These are phyloP conservation scores for Bergia puertoricense DNA, from an alignment of 92 coral and sea anemone genomes.

Conservation along the genomic window DNA sequence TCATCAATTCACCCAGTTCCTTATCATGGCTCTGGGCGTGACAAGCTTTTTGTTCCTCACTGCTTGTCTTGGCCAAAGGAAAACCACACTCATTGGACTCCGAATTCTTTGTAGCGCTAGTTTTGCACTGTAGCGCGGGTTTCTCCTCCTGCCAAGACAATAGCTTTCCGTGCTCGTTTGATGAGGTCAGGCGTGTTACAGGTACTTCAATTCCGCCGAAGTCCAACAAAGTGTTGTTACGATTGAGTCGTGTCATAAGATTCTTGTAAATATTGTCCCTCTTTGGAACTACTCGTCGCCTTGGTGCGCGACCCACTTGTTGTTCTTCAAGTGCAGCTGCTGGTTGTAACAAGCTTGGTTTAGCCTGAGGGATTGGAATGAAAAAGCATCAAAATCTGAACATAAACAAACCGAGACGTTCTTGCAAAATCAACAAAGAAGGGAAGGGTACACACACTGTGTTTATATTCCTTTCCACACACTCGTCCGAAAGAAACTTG, in stretches of 20 bases:
- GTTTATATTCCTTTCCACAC: too few species aligned
- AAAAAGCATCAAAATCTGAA: background rate
- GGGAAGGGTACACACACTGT: too few species aligned
- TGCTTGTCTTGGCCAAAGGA: background rate
- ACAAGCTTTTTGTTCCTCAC: background rate
- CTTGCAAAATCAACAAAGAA: background rate
- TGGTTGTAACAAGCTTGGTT: background rate
- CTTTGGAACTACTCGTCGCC: constrained; percentile 49
- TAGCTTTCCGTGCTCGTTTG: constrained; percentile 24
- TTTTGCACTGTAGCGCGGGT: background rate
- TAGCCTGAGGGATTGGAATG: background rate
- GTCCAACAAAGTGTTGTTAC: constrained; percentile 68
- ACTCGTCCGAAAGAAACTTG: too few species aligned
- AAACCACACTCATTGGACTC: constrained; percentile 15
- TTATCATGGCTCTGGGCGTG: constrained; percentile 16
- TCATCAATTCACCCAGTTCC: constrained; percentile 61
- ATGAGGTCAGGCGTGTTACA: constrained; percentile 14
- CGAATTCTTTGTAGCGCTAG: background rate
- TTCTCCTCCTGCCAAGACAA: constrained; percentile 23
- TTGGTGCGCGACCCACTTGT: background rate
- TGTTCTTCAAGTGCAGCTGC: background rate
- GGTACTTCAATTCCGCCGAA: constrained; percentile 73
- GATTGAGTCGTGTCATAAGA: constrained; percentile 72
- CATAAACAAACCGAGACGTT: background rate
- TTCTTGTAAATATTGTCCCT: constrained; percentile 66